Base-by-base conservation (phyloP, 2,888 invertebrate genomes). In the Netelia fuscicornis region DNA sequence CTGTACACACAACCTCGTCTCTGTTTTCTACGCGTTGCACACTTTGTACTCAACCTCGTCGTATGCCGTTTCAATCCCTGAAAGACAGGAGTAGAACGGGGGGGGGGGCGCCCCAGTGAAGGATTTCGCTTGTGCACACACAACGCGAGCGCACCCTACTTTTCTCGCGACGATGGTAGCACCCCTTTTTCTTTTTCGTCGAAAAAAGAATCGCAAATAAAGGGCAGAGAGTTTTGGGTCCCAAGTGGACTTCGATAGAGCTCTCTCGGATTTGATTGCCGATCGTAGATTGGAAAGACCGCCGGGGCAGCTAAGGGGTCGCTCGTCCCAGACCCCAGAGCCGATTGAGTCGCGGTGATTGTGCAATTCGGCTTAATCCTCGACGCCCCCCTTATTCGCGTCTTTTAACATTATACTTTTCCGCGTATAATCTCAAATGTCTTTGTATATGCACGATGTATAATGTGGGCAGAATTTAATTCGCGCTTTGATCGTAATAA, bases 151-250 rank as follows among this genome's bases (percentile, higher is more conserved):
- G 30, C 3, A 30, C 30, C 30, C 30, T 5, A 23, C 67, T 56
- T 71, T 60, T 60, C 68, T 64, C 62, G 74, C 78, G 54, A 48
- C 72, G 77, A 44, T 30, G 30, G 52, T 5, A 52, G 79, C 81
- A 86, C 62, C 48, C 8, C 74, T 60, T 86, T 83, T 84, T 67
- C 79, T 71, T 76, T 13, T 48, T 78, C 87, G 89, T 54, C 13
- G 20, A 71, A 42, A 64, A 71, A 90, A 90, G 91, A 90, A 90
- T 90, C 89, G 89, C 90, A 90, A 92, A 91, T 91, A 91, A 91
- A 90, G 90, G 83, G 88, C 82, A 64, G 81, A 54, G 76, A 64
- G 67, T 86, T 87, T 86, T 65, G 86, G 48, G 13, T 13, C 30
- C 20, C 60, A 11, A 90, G 89, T 89, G 90, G 87, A 86, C 86